phyloP scores from a whole-genome alignment of 2,888 invertebrate species.

The Philonicus albiceps region DNA sequence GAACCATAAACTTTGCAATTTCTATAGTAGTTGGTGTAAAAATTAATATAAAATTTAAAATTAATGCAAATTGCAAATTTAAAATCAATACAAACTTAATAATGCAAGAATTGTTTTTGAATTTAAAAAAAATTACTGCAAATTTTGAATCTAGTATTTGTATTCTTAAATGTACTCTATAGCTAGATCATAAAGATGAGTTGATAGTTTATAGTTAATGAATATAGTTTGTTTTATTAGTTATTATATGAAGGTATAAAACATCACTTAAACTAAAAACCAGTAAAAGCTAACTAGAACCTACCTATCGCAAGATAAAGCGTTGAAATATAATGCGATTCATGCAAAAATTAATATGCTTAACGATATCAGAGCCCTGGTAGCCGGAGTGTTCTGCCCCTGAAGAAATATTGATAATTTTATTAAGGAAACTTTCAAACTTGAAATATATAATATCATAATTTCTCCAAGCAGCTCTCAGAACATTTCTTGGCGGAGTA shows the following conservation, averaged over 20 bases:
- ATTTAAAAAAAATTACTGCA: too few relatives aligned
- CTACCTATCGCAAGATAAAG: not conserved
- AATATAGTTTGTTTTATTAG: not conserved
- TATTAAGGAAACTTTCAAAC: slow-evolving; percentile 22
- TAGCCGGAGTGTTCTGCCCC: not conserved
- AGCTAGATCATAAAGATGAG: too few relatives aligned
- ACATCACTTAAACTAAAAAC: not conserved
- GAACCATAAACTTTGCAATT: too few relatives aligned
- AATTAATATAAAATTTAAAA: too few relatives aligned
- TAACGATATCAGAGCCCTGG: not conserved
- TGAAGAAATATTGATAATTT: slow-evolving; percentile 21
- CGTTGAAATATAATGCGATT: not conserved
- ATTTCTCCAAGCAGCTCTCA: not conserved
- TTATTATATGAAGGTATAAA: not conserved
- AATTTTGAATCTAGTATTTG: too few relatives aligned
- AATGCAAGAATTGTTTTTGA: too few relatives aligned
- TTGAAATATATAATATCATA: slow-evolving; percentile 13
- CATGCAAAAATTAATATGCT: not conserved
- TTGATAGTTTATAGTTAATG: not conserved
- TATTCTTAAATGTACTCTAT: too few relatives aligned
- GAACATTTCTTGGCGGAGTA: slow-evolving; percentile 1
- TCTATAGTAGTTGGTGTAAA: too few relatives aligned
- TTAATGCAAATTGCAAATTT: too few relatives aligned
- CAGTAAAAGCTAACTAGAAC: not conserved
- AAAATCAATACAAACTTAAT: too few relatives aligned